Base-by-base conservation (phyloP, 1,140 invertebrate genomes). In the Drosophila oshimai region DNA sequence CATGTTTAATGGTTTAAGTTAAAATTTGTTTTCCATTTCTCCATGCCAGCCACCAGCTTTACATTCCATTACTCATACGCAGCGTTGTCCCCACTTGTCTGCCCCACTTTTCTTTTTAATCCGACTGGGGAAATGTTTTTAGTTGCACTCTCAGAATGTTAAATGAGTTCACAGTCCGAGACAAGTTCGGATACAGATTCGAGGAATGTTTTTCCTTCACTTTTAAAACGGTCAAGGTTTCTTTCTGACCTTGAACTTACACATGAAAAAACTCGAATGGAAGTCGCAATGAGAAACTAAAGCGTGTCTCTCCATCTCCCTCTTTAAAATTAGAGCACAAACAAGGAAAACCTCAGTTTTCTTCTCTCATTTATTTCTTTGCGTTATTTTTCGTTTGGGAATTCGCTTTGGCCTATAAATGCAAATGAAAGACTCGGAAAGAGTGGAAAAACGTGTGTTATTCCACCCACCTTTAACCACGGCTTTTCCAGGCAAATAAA, bases 351-450 rank as follows among this genome's bases (percentile, higher is more conserved):
- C 24, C 42, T 6, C 5, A 3, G 20, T 61, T 60, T 18, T 26
- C 41, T 29, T 6, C 34, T 31, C 28, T 26, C 18, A 53, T 42
- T 44, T 15, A 33, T 71, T 71, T 46, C 10, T 7, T n/a, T 6
- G 26, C 31, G 15, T 51, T 51, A 39, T 31, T 24, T 42, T 47
- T 12, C 53, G 15, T 33, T 50, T 60, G 2, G 31, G 9, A 13
- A 51, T 50, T 55, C 12, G 6, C 10, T 13, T n/a, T 29, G 20
- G 54, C 68, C 39, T 5, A 34, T 39, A 58, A 73, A 78, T 78
- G 75, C 75, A 78, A 78, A 78, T 78, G 37, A 51, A 53, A 39
- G 24, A 36, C 29, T 36, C 22, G 53, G 7, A 13, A 15, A 37
- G 20, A 61, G 28, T 44, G 29, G n/a, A 60, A 67, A 55, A 37